Base-by-base conservation (phyloP, 2,888 invertebrate genomes). In the Branchipolynoe longqiensis region DNA sequence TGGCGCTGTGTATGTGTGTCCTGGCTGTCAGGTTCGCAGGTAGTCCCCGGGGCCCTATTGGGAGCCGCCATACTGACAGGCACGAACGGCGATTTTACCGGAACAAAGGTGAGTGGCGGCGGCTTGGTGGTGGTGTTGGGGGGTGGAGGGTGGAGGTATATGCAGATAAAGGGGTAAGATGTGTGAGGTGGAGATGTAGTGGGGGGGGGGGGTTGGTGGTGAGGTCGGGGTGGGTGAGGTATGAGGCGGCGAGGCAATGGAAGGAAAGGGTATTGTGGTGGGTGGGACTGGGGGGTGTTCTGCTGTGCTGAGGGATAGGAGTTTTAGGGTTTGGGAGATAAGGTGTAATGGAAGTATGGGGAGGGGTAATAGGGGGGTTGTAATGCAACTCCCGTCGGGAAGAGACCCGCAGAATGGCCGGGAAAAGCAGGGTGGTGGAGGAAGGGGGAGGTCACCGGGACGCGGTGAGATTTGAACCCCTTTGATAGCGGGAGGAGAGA, bases 1-100 rank as follows among this genome's bases (percentile, higher is more conserved):
- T 31, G 33, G 69, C 69, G 38, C 22, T 6, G 38, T 33, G 69
- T 33, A 69, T 69, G 69, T 69, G 69, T 69, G 69, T 69, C 69
- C 18, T 69, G 69, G n/a, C 69, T 69, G 69, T 69, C 69, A 69
- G 69, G 6, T 69, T 69, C 69, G 22, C 69, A 69, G 69, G 69
- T 69, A 69, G 69, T 69, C 69, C 69, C 38, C 38, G 14, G 14
- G 38, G 69, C 69, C 22, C n/a, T 69, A 69, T 69, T 69, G 69
- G 69, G 22, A 33, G 22, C 3, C 22, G 69, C 36, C 69, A 69
- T 6, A 69, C 36, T 69, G 69, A 38, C 69, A 69, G 69, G 69
- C 69, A 69, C 69, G 69, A n/a, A 33, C 69, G 38, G 33, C 69
- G 69, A 69, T 69, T 69, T 69, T 33, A 69, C 69, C 69, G 69